Evolutionary conservation across 2,113 vertebrate genomes (phyloP), one percentile per base, ranked within the genome.

Genomic region (Oenanthe melanoleuca): DNA sequence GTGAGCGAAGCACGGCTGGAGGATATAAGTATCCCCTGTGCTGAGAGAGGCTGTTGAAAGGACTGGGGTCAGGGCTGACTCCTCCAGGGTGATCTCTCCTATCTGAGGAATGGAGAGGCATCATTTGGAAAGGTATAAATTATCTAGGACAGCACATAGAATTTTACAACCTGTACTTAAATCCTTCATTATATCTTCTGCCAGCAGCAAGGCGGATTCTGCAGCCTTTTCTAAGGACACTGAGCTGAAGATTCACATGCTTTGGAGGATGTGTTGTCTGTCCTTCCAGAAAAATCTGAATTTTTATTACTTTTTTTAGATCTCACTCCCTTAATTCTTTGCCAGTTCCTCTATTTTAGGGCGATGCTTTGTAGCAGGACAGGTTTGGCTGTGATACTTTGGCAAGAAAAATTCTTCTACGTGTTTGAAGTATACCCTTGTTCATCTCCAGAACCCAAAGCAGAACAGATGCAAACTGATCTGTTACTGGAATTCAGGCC

Each of bases 41-140:
- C 61, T 19, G 87, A 90, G 52, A 55, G 83, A 94, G 92, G 80
- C 40, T 89, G 67, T 57, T 92, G 75, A 84, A 78, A 92, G 88
- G 61, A 44, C 77, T 19, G 65, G 60, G 93, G 92, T 96, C 93
- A 95, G 64, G 83, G 91, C 94, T 94, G 86, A 74, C 75, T 95
- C 81, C 94, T 89, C 25, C 9, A 88, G 92, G 45, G 71, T 71
- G 78, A 92, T 92, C 56, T 86, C 61, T 56, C 0, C 0, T 92
- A 21, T 92, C 82, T 92, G 64, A 56, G 93, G 66, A 93, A 84
- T 38, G 38, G 90, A 97, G 89, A 95, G 80, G 84, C 93, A 87
- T 97, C 94, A 45, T 97, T 93, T 96, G 84, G 94, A 94, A 97
- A 94, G 92, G 73, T 95, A 71, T 94, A 88, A 97, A 95, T 95